These are phyloP conservation scores for Raillietiella orientalis DNA, from an alignment of 2,888 invertebrate genomes.

Conservation along the genomic window DNA sequence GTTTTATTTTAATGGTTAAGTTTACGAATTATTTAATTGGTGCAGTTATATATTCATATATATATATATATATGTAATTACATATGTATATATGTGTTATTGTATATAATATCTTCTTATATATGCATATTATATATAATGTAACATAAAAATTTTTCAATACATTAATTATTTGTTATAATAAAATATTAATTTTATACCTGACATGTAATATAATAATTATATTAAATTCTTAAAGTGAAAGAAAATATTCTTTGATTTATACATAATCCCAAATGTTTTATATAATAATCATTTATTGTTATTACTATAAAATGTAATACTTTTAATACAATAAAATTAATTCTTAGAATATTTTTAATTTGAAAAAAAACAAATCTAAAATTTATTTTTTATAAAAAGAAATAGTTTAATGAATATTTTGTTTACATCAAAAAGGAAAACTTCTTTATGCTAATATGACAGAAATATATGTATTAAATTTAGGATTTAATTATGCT, in stretches of 20 bases:
- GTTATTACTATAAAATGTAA: constrained; percentile 18
- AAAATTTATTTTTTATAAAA: constrained; percentile 5
- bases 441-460: no score
- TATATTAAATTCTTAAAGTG: constrained; percentile 6
- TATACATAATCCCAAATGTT: constrained; percentile 9
- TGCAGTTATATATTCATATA: constrained; percentile 2
- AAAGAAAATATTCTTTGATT: constrained; percentile 7
- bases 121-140: constrained; percentile 2
- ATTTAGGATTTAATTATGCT: no score
- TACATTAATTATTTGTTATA: constrained; percentile 8
- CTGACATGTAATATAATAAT: constrained; percentile 2
- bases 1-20: constrained; percentile 6
- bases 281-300: constrained; percentile 16
- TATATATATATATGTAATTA: constrained; percentile 12
- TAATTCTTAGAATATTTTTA: constrained; percentile 16
- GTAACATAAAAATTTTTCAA: constrained; percentile 1
- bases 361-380: constrained; percentile 7
- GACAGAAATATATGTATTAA: no score
- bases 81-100: constrained; percentile 9
- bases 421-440: no score
- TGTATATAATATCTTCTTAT: constrained; percentile 6
- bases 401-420: no score
- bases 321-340: constrained; percentile 21
- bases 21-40: constrained; percentile 2
- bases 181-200: constrained; percentile 4